Conservation (phyloP, 1,140 invertebrate species). For the Trissolcus basalis region DNA sequence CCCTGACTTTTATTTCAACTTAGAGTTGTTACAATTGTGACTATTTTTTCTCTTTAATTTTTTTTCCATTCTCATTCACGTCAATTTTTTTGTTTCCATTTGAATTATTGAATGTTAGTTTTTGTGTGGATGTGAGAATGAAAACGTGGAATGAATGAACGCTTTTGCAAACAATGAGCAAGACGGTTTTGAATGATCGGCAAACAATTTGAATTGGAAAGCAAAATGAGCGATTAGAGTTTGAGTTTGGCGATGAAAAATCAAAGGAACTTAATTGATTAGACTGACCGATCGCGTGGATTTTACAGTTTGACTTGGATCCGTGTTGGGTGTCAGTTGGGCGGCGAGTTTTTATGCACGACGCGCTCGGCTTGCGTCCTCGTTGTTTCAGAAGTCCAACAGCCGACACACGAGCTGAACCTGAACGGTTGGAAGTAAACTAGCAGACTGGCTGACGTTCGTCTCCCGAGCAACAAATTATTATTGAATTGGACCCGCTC, state of each 20-base stretch:
- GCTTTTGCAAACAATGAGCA: too few relatives aligned
- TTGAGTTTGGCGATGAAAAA: not conserved
- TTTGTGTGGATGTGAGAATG: too few relatives aligned
- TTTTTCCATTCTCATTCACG: too few relatives aligned
- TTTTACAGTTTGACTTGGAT: not conserved
- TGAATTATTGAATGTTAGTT: too few relatives aligned
- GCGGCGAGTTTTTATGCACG: not conserved
- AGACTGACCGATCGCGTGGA: conserved; percentile 39
- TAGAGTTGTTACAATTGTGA: too few relatives aligned
- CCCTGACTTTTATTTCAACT: too few relatives aligned
- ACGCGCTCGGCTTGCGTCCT: not conserved
- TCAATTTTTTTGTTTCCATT: too few relatives aligned
- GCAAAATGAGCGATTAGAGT: not conserved
- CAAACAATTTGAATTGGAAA: too few relatives aligned
- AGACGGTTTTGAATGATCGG: too few relatives aligned
- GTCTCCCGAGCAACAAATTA: conserved; percentile 68
- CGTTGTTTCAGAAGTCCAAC: conserved; percentile 20
- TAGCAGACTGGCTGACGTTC: conserved; percentile 70
- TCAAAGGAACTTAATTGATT: not conserved
- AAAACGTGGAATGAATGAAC: too few relatives aligned
- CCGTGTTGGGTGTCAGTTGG: not conserved
- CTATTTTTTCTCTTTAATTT: too few relatives aligned
- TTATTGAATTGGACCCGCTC: conserved; percentile 74
- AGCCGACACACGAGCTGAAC: conserved; percentile 7
- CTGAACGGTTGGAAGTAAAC: conserved; percentile 65